These are phyloP conservation scores for Athrips mouffetella DNA, from an alignment of 2,888 invertebrate genomes.

Conservation along the genomic window DNA sequence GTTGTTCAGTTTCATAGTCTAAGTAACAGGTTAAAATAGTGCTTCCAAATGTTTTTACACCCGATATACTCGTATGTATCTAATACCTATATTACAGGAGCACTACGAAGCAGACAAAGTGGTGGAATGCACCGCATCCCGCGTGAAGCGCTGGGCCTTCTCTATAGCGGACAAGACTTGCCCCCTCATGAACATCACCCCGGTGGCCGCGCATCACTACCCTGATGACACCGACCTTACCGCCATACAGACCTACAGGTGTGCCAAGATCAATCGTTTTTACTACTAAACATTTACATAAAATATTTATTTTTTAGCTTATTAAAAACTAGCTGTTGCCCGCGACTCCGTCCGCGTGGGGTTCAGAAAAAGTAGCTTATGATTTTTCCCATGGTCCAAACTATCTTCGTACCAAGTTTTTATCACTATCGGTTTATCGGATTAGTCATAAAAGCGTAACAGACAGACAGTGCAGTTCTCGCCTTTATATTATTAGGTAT, in stretches of 20 bases:
- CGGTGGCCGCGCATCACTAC: conserved; percentile 31
- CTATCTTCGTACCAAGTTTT: background rate
- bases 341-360: too few relatives aligned
- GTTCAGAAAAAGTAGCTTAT: too few relatives aligned
- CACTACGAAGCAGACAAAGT: conserved; percentile 48
- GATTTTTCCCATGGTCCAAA: too few relatives aligned
- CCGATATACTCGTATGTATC: too few relatives aligned
- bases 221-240: conserved; percentile 48
- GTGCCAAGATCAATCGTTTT: background rate
- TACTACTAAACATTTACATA: background rate
- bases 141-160: conserved; percentile 55
- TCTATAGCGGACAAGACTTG: conserved; percentile 57
- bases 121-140: conserved; percentile 47
- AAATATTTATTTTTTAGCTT: background rate
- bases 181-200: conserved; percentile 40
- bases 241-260: conserved; percentile 33
- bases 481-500: too few relatives aligned
- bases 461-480: too few relatives aligned
- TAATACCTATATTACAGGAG: too few relatives aligned
- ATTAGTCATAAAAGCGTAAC: background rate
- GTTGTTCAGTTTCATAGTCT: too few relatives aligned
- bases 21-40: too few relatives aligned
- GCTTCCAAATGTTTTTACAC: too few relatives aligned
- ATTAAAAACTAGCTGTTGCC: too few relatives aligned
- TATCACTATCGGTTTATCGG: too few relatives aligned